phyloP scores from a whole-genome alignment of 2,888 invertebrate species.

The Leucophenga montana region DNA sequence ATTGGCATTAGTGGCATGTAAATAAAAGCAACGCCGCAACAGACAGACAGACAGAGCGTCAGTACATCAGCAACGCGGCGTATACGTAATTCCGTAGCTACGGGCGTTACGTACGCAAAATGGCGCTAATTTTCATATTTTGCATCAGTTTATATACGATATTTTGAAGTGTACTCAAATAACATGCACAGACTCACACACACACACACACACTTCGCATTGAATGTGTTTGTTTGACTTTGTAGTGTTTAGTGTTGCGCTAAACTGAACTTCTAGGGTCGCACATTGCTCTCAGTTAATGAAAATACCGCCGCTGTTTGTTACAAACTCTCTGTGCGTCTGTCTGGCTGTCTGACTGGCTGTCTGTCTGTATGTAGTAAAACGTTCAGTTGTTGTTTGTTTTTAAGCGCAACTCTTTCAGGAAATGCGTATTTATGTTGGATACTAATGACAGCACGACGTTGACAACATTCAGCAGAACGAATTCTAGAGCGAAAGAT shows the following conservation, averaged over 20 bases:
- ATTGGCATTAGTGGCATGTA: slow-evolving; percentile 62
- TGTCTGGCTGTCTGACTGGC: neutral
- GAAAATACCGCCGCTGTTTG: slow-evolving; percentile 49
- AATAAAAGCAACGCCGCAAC: slow-evolving; percentile 42
- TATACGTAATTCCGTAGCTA: slow-evolving; percentile 19
- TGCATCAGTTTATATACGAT: slow-evolving; percentile 45
- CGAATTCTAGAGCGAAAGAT: slow-evolving; percentile 28
- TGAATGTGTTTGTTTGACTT: neutral
- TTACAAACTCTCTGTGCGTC: neutral
- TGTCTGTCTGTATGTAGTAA: neutral
- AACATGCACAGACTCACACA: neutral
- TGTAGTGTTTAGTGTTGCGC: slow-evolving; percentile 2
- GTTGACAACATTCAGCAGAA: slow-evolving; percentile 2
- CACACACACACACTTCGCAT: too few relatives aligned
- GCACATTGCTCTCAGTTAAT: slow-evolving; percentile 46
- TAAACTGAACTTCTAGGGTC: neutral
- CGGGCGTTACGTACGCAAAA: slow-evolving; percentile 22
- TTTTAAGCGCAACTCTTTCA: slow-evolving; percentile 53
- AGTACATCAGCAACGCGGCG: neutral
- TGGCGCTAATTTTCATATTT: slow-evolving; percentile 58
- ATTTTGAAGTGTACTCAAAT: slow-evolving; percentile 14
- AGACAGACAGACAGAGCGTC: too few relatives aligned
- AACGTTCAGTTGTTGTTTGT: neutral
- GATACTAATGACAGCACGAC: slow-evolving; percentile 53
- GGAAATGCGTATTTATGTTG: slow-evolving; percentile 58